Conservation (phyloP, 2,113 vertebrate species). For the Aleadryas rufinucha region DNA sequence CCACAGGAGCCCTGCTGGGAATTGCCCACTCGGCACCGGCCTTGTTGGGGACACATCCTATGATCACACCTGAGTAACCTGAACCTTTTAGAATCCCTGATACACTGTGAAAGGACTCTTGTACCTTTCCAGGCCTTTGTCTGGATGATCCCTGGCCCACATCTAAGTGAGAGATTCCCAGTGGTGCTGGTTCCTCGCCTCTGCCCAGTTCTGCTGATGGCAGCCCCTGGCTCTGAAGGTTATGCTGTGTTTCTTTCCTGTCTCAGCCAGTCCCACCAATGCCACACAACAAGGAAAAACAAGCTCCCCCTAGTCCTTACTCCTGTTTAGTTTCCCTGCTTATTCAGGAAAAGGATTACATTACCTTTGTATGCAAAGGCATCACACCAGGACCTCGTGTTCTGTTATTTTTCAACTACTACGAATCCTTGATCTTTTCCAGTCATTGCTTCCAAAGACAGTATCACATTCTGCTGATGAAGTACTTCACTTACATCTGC, state of each 20-base stretch:
- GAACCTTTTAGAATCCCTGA: not conserved
- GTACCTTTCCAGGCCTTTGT: not conserved
- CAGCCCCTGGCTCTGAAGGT: not conserved
- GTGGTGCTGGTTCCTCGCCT: not conserved
- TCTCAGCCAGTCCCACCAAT: not conserved
- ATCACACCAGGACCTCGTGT: not conserved
- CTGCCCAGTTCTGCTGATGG: not conserved
- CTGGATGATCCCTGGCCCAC: not conserved
- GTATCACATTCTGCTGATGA: not conserved
- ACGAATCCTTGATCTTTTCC: not conserved
- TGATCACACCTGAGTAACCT: not conserved
- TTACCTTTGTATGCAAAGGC: not conserved
- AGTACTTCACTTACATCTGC: slow-evolving; percentile 5
- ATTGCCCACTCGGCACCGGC: not conserved
- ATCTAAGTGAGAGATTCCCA: not conserved
- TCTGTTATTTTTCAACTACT: not conserved
- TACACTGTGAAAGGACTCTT: not conserved
- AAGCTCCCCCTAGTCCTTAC: not conserved
- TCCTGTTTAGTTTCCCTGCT: not conserved
- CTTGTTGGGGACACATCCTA: not conserved
- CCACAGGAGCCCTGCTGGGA: not conserved
- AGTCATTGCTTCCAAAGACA: not conserved
- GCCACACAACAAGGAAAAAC: not conserved
- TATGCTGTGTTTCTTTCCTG: not conserved
- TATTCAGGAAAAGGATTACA: not conserved